These are phyloP conservation scores for Heliconius nattereri DNA, from an alignment of 1,140 invertebrate genomes.

Conservation along the genomic window DNA sequence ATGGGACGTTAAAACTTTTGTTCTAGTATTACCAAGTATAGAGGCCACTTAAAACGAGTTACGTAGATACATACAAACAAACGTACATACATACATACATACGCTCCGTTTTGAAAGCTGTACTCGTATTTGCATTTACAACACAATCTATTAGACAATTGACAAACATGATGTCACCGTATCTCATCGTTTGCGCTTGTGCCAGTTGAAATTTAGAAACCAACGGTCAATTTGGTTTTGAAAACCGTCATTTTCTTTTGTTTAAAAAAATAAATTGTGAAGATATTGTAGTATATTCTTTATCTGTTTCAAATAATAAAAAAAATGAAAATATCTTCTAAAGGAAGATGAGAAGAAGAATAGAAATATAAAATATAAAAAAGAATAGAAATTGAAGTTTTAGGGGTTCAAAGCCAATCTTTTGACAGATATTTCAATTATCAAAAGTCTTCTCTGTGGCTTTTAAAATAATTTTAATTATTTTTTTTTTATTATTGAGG, in stretches of 20 bases:
- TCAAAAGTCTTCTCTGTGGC: too few relatives aligned
- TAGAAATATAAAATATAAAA: too few relatives aligned
- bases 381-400: too few relatives aligned
- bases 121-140: conserved; percentile 39
- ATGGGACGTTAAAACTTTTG: conserved; percentile 65
- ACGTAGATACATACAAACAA: conserved; percentile 1
- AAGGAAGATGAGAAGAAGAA: too few relatives aligned
- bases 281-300: too few relatives aligned
- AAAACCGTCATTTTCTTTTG: background rate
- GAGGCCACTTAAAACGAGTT: conserved; percentile 46
- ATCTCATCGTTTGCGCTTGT: background rate
- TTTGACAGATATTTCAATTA: too few relatives aligned
- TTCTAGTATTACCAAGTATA: conserved; percentile 53
- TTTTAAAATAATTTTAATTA: too few relatives aligned
- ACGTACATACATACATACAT: conserved; percentile 4
- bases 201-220: background rate
- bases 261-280: too few relatives aligned
- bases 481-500: too few relatives aligned
- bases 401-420: too few relatives aligned
- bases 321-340: too few relatives aligned
- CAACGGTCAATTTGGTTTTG: background rate
- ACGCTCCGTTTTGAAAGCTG: conserved; percentile 40
- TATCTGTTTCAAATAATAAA: too few relatives aligned
- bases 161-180: conserved; percentile 41
- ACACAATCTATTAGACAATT: conserved; percentile 39